These are phyloP conservation scores for Pantherophis guttatus DNA, from an alignment of 2,113 vertebrate genomes.

Conservation along the genomic window DNA sequence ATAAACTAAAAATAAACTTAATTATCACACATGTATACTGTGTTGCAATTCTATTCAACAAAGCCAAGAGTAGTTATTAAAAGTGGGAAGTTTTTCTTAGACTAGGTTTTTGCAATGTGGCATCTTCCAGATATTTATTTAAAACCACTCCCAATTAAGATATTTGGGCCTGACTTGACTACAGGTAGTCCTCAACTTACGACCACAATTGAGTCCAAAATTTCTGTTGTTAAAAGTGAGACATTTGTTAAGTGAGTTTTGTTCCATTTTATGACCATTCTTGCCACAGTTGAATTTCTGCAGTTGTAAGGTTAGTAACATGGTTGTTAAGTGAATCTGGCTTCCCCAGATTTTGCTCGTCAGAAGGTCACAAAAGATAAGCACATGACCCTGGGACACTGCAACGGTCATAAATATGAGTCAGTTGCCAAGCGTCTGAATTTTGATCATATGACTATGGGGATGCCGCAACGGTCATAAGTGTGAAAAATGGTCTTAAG, in stretches of 20 bases:
- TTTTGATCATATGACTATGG: neutral
- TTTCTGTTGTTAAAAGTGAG: neutral
- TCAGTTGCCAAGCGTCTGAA: neutral
- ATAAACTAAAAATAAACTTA: neutral
- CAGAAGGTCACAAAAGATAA: neutral
- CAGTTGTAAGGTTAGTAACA: neutral
- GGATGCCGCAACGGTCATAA: neutral
- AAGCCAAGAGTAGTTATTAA: neutral
- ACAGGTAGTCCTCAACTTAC: neutral
- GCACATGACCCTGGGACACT: neutral
- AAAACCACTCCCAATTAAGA: neutral
- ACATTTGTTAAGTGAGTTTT: neutral
- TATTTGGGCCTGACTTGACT: neutral
- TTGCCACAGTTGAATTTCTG: neutral
- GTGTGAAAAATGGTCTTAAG: neutral
- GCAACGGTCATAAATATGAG: neutral
- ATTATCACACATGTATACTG: neutral
- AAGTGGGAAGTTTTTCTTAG: neutral
- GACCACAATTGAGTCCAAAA: neutral
- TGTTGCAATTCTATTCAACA: neutral
- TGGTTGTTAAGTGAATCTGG: neutral
- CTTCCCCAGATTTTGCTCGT: neutral
- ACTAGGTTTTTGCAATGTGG: neutral
- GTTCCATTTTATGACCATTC: neutral
- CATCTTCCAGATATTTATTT: neutral